phyloP scores from a whole-genome alignment of 1,140 invertebrate species.

The Aphidius ervi region DNA sequence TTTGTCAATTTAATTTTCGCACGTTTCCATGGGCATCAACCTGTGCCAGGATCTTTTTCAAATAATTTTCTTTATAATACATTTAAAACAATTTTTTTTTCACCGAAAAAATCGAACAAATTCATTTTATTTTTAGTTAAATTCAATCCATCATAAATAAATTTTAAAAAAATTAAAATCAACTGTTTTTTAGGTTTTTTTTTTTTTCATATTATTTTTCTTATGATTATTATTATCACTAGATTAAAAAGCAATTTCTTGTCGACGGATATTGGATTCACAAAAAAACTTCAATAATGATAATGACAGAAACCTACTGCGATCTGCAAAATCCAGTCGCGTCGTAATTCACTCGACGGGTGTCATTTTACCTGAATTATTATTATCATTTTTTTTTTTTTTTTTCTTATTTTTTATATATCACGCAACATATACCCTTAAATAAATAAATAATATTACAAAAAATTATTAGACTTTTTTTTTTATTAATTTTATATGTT shows the following conservation, averaged over 20 bases:
- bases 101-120: too few species aligned
- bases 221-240: background rate
- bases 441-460: slow-evolving; percentile 3
- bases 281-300: slow-evolving; percentile 9
- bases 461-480: slow-evolving; percentile 2
- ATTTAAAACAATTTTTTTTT: background rate
- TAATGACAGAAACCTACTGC: slow-evolving; percentile 20
- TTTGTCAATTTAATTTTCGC: slow-evolving; percentile 42
- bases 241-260: background rate
- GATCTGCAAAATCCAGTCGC: slow-evolving; percentile 12
- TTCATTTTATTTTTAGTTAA: too few species aligned
- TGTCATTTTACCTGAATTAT: slow-evolving; percentile 15
- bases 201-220: background rate
- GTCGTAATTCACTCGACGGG: slow-evolving; percentile 19
- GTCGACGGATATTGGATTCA: background rate
- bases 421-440: slow-evolving; percentile 21
- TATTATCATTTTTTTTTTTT: background rate
- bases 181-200: background rate
- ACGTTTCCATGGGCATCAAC: slow-evolving; percentile 43
- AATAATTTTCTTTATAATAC: slow-evolving; percentile 3
- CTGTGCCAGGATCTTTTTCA: slow-evolving; percentile 30
- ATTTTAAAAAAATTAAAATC: background rate
- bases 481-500: background rate
- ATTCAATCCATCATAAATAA: background rate
- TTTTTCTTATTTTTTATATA: slow-evolving; percentile 11